phyloP scores from a whole-genome alignment of 2,888 invertebrate genomes.

The Crepidodera aurea region DNA sequence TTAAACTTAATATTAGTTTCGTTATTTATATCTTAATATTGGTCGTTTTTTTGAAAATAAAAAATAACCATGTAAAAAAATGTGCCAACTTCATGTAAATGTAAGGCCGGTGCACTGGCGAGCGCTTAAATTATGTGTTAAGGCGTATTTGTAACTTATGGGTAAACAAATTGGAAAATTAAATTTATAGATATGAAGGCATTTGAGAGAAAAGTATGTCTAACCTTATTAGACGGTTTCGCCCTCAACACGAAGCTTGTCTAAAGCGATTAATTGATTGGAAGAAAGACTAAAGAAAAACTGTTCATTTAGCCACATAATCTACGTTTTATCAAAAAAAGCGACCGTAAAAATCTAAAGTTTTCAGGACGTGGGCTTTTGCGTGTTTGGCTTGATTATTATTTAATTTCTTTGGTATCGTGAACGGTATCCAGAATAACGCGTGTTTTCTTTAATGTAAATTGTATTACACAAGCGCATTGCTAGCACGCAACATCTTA shows the following conservation, averaged over 20 bases:
- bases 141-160: no score
- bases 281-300: slow-evolving; percentile 2
- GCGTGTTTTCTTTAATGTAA: slow-evolving; percentile 46
- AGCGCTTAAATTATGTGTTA: no score
- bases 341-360: slow-evolving; percentile 12
- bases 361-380: slow-evolving; percentile 23
- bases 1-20: no score
- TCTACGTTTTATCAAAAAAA: slow-evolving; percentile 18
- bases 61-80: no score
- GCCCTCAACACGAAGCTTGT: background rate
- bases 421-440: slow-evolving; percentile 42
- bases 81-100: no score
- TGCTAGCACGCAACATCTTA: slow-evolving; percentile 41
- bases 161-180: no score
- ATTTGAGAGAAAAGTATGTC: background rate
- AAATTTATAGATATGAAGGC: no score
- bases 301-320: slow-evolving; percentile 16
- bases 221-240: background rate
- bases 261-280: slow-evolving; percentile 14
- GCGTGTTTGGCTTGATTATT: slow-evolving; percentile 42
- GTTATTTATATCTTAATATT: no score
- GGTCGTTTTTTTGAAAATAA: no score
- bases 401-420: slow-evolving; percentile 48
- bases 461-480: slow-evolving; percentile 39
- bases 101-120: no score